These are phyloP conservation scores for Manduca sexta DNA, from an alignment of 1,140 invertebrate genomes.

Conservation along the genomic window DNA sequence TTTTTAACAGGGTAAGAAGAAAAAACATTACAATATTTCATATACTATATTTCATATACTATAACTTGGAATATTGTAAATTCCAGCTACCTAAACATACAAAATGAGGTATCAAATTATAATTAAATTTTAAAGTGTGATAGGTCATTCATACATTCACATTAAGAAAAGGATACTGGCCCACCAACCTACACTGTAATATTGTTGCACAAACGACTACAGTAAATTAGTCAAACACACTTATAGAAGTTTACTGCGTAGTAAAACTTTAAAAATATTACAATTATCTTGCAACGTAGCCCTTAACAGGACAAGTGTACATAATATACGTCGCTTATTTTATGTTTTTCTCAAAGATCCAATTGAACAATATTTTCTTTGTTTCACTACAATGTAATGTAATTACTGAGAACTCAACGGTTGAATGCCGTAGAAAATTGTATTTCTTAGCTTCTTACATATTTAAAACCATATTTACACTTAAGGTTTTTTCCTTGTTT, in stretches of 20 bases:
- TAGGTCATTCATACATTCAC: neutral
- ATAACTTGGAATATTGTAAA: no score
- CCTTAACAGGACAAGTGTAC: conserved; percentile 12
- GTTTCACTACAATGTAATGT: conserved; percentile 22
- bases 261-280: conserved; percentile 24
- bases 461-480: no score
- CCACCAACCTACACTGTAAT: conserved; percentile 26
- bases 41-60: no score
- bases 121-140: no score
- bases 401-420: neutral
- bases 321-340: neutral
- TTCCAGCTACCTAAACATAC: no score
- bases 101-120: no score
- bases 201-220: conserved; percentile 26
- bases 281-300: conserved; percentile 11
- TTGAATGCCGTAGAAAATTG: neutral
- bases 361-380: conserved; percentile 25
- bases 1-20: no score
- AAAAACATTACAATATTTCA: no score
- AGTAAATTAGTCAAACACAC: conserved; percentile 33
- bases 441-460: neutral
- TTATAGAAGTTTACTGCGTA: conserved; percentile 32
- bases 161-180: conserved; percentile 1
- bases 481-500: no score
- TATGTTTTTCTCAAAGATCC: neutral